Evolutionary conservation across 2,113 vertebrate species (phyloP).

Genomic region (Campylomormyrus tamandua): DNA sequence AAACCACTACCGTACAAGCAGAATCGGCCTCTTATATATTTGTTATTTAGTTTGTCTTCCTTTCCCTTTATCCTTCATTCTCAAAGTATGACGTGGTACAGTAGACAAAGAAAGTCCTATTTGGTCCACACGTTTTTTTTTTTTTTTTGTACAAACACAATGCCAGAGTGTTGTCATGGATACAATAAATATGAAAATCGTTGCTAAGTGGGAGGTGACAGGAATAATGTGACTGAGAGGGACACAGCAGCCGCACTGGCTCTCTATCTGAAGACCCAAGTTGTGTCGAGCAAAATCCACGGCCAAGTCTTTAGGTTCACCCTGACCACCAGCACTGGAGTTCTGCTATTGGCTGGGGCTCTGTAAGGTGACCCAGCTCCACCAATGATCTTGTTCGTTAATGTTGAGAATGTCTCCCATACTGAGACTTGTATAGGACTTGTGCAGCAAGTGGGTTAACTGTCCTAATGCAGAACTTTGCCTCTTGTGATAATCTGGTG

Average conservation of each 20-base stretch:
- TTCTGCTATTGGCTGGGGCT: neutral
- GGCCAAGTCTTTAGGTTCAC: neutral
- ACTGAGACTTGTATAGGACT: neutral
- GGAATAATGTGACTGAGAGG: neutral
- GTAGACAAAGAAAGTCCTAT: neutral
- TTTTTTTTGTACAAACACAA: neutral
- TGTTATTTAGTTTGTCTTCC: neutral
- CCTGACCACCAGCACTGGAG: neutral
- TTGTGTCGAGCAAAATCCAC: neutral
- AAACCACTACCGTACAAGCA: neutral
- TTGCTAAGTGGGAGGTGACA: conserved; percentile 5
- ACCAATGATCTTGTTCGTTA: neutral
- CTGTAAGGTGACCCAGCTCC: neutral
- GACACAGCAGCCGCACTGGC: neutral
- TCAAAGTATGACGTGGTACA: neutral
- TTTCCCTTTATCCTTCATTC: neutral
- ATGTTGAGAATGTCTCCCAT: neutral
- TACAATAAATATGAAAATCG: conserved; percentile 14
- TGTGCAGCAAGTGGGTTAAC: neutral
- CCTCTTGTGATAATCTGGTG: neutral
- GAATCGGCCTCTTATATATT: neutral
- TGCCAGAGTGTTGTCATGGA: conserved; percentile 14
- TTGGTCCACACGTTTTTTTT: neutral
- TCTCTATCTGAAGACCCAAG: neutral
- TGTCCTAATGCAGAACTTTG: neutral